Evolutionary conservation across 2,797 vertebrate species (phyloP), one percentile per base, ranked within the genome.

Genomic region (Tachyglossus aculeatus): DNA sequence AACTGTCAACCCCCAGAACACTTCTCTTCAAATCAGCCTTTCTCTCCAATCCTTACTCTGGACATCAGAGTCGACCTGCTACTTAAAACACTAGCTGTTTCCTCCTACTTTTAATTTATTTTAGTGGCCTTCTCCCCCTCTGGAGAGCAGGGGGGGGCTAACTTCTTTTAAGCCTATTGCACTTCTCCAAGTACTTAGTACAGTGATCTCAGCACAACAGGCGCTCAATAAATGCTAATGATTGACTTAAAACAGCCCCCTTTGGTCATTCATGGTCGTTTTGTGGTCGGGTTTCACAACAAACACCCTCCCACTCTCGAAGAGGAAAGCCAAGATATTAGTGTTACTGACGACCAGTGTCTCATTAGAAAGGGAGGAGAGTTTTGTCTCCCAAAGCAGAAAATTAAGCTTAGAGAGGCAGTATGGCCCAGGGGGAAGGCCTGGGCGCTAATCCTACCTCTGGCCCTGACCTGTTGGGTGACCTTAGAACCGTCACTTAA

Each of bases 11-110:
- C 68, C 55, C 75, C 55, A 86, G 73, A 52, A 84, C 50, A 65
- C 41, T 76, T 32, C 73, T 80, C 83, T 85, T 71, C 64, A 87
- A 85, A 75, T 25, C 14, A 16, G 40, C n/a, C n/a, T n/a, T n/a
- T n/a, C n/a, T n/a, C n/a, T n/a, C n/a, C n/a, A n/a, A n/a, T n/a
- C n/a, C n/a, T n/a, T n/a, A n/a, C n/a, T n/a, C n/a, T 91, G 91
- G 90, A 90, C 91, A 92, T 92, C 91, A 91, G 91, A 87, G 86
- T 86, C 92, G 88, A 90, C 90, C 92, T 91, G 83, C 88, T 87
- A 90, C 67, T 86, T 81, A 74, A 84, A 84, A 81, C 82, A 81
- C 66, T 41, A 78, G 80, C 18, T 77, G 53, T 44, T 3, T 4
- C 25, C 51, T 21, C 60, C 34, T 52, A 51, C 78, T 59, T 81